These are phyloP conservation scores for Ptyas mucosa DNA, from an alignment of 2,113 vertebrate species.

Conservation along the genomic window DNA sequence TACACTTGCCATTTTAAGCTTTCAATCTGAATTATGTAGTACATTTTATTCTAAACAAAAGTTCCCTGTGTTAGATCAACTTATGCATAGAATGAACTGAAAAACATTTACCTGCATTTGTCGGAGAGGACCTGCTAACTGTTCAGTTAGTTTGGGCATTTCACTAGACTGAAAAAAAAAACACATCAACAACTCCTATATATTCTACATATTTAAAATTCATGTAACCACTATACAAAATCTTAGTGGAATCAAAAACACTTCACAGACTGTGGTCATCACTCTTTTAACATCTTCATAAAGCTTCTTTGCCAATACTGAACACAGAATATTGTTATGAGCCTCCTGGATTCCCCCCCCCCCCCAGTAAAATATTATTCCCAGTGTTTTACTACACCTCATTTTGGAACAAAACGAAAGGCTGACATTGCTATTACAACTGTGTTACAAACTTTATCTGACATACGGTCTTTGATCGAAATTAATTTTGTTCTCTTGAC, in stretches of 20 bases:
- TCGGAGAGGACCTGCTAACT: constrained; percentile 89
- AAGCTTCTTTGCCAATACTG: neutral
- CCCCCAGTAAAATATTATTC: neutral
- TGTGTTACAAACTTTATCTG: neutral
- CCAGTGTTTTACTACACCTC: neutral
- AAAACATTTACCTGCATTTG: constrained; percentile 91
- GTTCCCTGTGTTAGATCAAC: neutral
- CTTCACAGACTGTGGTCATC: neutral
- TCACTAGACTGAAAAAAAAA: constrained; percentile 82
- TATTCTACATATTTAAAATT: constrained; percentile 3
- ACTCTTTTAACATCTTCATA: neutral
- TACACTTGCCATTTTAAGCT: neutral
- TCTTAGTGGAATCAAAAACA: neutral
- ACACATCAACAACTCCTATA: neutral
- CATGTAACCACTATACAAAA: neutral
- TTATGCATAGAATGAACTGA: neutral
- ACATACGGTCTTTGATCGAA: neutral
- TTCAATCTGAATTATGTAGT: accelerated
- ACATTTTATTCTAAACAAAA: accelerated
- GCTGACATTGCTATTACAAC: neutral
- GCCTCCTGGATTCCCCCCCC: neutral
- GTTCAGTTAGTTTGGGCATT: constrained; percentile 95
- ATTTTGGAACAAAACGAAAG: neutral
- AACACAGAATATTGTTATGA: neutral
- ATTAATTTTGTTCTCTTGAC: neutral